These are phyloP conservation scores for Nylanderia fulva DNA, from an alignment of 1,140 invertebrate species.

Conservation along the genomic window DNA sequence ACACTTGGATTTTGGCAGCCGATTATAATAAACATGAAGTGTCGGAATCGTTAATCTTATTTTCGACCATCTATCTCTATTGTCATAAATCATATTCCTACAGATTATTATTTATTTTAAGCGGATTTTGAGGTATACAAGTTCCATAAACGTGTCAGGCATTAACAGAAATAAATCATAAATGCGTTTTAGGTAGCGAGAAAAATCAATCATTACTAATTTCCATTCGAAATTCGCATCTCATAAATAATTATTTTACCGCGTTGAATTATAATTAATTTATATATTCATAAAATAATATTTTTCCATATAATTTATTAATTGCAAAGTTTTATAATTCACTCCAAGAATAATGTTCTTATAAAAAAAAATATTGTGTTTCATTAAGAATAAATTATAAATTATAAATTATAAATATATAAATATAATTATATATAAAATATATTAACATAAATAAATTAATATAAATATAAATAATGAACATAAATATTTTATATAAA, in stretches of 20 bases:
- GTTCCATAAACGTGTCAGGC: not conserved
- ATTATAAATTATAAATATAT: too few relatives aligned
- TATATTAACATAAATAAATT: too few relatives aligned
- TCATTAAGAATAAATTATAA: not conserved
- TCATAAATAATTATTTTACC: not conserved
- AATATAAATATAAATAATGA: too few relatives aligned
- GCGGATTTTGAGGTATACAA: not conserved
- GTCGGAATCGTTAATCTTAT: not conserved
- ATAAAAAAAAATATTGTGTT: not conserved
- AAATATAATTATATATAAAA: too few relatives aligned
- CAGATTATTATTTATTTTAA: not conserved
- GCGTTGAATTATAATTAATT: conserved; percentile 2
- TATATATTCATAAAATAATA: not conserved
- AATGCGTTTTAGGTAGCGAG: not conserved
- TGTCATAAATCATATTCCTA: not conserved
- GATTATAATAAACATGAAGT: conserved; percentile 4
- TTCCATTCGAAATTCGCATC: not conserved
- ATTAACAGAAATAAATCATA: not conserved
- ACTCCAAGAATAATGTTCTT: not conserved
- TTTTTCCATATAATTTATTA: not conserved
- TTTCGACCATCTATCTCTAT: not conserved
- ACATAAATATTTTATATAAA: too few relatives aligned
- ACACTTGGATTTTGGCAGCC: not conserved
- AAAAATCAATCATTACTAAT: not conserved
- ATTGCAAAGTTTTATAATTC: not conserved